A percentile compares a stretch with the other conserved stretches of the same genome.
Evolutionary conservation across 1,140 invertebrate genomes (phyloP).

Genomic region (Drosophila kurseongensis): DNA sequence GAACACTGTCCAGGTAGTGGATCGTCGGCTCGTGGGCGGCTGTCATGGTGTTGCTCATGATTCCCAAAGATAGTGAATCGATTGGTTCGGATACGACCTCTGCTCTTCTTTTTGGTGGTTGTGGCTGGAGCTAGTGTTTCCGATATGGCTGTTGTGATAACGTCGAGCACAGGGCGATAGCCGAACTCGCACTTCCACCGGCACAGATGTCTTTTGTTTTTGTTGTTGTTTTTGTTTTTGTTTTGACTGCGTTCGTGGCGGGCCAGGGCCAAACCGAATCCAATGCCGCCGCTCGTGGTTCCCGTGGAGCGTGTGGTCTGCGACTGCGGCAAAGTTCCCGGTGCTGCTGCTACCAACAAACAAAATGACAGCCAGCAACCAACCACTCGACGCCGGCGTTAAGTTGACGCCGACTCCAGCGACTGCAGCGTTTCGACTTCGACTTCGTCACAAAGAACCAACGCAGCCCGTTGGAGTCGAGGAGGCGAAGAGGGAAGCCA

Average conservation of each 20-base stretch:
- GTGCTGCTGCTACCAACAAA: conserved; percentile 62
- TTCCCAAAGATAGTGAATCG: not conserved
- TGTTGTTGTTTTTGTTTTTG: conserved; percentile 21
- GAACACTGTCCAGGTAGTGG: conserved; percentile 79
- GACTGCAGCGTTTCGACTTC: not conserved
- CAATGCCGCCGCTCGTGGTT: conserved; percentile 34
- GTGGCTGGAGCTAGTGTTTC: conserved; percentile 2
- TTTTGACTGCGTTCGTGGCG: conserved; percentile 22
- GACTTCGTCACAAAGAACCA: conserved; percentile 67
- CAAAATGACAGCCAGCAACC: conserved; percentile 17
- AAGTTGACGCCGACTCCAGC: conserved; percentile 40
- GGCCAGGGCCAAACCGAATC: not conserved
- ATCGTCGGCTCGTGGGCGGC: conserved; percentile 78
- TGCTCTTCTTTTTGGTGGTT: conserved; percentile 10
- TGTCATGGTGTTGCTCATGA: conserved; percentile 66
- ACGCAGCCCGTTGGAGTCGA: conserved; percentile 52
- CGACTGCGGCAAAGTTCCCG: conserved; percentile 58
- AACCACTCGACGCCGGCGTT: conserved; percentile 21
- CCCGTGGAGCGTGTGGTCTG: conserved; percentile 54
- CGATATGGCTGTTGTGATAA: conserved; percentile 39
- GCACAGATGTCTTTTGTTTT: conserved; percentile 29
- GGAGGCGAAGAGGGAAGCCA: conserved; percentile 55
- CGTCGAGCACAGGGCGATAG: conserved; percentile 22
- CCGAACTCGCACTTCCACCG: conserved; percentile 16
- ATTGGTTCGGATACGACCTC: conserved; percentile 6